Evolutionary conservation across 1,140 invertebrate genomes (phyloP).

Genomic region (Popillia japonica): DNA sequence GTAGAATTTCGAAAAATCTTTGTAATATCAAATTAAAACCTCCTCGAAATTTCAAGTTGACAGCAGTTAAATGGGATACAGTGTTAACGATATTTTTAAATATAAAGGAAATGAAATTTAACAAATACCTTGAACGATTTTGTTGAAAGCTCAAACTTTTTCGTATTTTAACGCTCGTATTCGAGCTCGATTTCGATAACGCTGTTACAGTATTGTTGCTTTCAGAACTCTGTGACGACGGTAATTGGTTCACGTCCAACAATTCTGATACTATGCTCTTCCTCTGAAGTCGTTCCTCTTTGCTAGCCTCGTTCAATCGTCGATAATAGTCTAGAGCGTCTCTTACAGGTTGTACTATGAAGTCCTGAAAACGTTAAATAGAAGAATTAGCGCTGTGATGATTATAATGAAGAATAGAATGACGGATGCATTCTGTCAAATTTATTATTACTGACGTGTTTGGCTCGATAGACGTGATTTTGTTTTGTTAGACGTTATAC

Average conservation of each 20-base stretch:
- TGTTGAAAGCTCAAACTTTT: slow-evolving; percentile 59
- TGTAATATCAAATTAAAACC: no score
- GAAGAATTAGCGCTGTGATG: neutral
- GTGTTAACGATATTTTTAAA: no score
- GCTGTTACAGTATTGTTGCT: slow-evolving; percentile 45
- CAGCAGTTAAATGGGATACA: no score
- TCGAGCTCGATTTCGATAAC: slow-evolving; percentile 65
- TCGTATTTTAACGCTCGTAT: slow-evolving; percentile 64
- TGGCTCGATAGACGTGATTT: neutral
- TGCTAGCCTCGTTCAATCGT: slow-evolving; percentile 71
- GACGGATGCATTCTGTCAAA: slow-evolving; percentile 25
- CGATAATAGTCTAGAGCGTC: slow-evolving; percentile 70
- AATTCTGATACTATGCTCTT: slow-evolving; percentile 66
- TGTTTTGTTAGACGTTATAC: neutral
- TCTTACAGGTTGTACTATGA: slow-evolving; percentile 65
- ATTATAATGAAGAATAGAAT: neutral
- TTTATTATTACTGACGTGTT: slow-evolving; percentile 24
- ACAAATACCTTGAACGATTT: slow-evolving; percentile 55
- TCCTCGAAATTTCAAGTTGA: no score
- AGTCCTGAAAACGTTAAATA: slow-evolving; percentile 55
- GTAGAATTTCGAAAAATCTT: no score
- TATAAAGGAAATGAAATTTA: neutral
- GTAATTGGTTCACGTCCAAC: slow-evolving; percentile 53
- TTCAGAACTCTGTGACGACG: slow-evolving; percentile 55
- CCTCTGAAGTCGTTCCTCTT: slow-evolving; percentile 68